Evolutionary conservation across 2,113 vertebrate species (phyloP).

Genomic region (Lamprotornis superbus): DNA sequence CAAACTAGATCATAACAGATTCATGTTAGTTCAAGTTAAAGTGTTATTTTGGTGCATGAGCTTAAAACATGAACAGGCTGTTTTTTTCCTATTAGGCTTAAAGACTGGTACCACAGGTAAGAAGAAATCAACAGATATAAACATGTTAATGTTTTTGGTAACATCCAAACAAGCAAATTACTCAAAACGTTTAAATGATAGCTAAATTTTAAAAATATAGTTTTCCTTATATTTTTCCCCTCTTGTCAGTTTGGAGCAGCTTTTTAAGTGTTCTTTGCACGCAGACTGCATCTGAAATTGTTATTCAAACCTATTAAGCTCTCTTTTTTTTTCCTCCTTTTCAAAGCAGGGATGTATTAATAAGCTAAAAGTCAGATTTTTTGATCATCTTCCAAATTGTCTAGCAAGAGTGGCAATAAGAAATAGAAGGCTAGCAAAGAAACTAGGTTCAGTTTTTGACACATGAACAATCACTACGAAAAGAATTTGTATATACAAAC

Average conservation of each 20-base stretch:
- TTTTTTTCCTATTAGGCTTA: background rate
- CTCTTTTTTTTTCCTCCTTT: background rate
- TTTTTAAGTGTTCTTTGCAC: background rate
- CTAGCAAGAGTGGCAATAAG: background rate
- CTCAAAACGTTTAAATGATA: background rate
- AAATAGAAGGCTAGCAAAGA: background rate
- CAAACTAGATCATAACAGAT: background rate
- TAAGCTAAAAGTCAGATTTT: background rate
- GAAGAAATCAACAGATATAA: slow-evolving; percentile 7
- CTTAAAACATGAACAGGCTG: background rate
- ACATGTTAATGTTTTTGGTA: background rate
- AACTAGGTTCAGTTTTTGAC: background rate
- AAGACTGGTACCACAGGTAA: background rate
- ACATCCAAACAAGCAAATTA: background rate
- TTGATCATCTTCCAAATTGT: background rate
- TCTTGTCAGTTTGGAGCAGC: background rate
- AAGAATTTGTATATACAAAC: background rate
- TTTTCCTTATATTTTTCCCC: background rate
- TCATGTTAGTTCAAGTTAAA: background rate
- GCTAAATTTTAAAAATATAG: background rate
- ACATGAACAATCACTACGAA: background rate
- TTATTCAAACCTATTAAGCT: background rate
- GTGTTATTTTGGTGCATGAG: background rate
- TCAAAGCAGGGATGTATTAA: background rate
- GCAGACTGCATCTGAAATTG: background rate